Evolutionary conservation across 2,888 invertebrate species (phyloP).

Genomic region (Neoascia interrupta): DNA sequence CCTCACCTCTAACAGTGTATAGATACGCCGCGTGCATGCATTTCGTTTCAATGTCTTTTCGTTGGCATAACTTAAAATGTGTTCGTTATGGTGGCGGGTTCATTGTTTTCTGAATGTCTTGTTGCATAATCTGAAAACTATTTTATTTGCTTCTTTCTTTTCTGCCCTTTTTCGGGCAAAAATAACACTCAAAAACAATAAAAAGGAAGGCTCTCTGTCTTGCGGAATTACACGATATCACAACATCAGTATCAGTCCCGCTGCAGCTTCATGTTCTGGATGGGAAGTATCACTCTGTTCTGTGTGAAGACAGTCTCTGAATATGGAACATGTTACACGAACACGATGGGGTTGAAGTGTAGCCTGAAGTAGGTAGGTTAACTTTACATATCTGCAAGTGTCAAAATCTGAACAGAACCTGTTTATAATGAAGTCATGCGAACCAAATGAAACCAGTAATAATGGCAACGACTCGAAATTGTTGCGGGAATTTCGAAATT

Average conservation of each 20-base stretch:
- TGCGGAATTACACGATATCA: conserved; percentile 4
- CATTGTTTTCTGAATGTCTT: conserved; percentile 12
- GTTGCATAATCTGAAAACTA: conserved; percentile 33
- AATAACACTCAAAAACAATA: conserved; percentile 10
- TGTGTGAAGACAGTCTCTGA: no score
- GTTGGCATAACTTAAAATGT: not conserved
- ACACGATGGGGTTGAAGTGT: not conserved
- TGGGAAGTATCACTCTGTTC: no score
- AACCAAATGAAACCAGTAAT: conserved; percentile 40
- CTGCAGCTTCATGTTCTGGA: no score
- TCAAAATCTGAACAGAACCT: conserved; percentile 55
- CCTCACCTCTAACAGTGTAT: not conserved
- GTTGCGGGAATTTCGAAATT: conserved; percentile 28
- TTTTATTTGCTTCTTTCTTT: no score
- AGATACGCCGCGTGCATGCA: not conserved
- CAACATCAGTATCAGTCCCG: no score
- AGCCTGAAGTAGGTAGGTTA: not conserved
- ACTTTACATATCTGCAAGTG: conserved; percentile 35
- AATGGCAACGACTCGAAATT: conserved; percentile 33
- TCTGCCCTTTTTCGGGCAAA: conserved; percentile 10
- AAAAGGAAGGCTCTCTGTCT: conserved; percentile 37
- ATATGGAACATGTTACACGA: not conserved
- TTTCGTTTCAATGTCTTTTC: not conserved
- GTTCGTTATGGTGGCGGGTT: conserved; percentile 16
- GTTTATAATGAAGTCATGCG: conserved; percentile 54